These are phyloP conservation scores for Carabus problematicus DNA, from an alignment of 2,888 invertebrate genomes.

Conservation along the genomic window DNA sequence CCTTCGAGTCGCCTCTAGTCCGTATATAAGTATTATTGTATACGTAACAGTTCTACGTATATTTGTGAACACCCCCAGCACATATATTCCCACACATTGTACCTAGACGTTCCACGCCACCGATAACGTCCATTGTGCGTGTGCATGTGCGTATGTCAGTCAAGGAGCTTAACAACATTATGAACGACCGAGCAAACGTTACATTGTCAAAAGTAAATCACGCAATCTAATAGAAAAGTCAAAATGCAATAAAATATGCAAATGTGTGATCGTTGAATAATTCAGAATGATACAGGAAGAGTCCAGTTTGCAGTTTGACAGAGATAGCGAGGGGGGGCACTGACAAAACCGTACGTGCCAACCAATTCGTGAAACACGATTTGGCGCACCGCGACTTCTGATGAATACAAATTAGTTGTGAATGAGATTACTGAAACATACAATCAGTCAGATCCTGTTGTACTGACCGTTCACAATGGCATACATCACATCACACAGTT, in stretches of 20 bases:
- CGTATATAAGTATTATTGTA: no score
- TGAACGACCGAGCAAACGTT: no score
- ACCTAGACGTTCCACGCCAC: no score
- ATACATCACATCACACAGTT: neutral
- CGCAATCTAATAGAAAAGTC: slow-evolving; percentile 5
- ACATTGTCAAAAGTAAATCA: neutral
- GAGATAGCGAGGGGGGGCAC: neutral
- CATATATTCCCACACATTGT: no score
- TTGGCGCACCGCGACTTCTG: slow-evolving; percentile 9
- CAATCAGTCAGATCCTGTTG: slow-evolving; percentile 21
- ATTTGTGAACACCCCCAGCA: no score
- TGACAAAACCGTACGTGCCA: slow-evolving; percentile 5
- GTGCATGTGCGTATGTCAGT: no score
- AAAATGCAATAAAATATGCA: slow-evolving; percentile 31
- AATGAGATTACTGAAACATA: slow-evolving; percentile 32
- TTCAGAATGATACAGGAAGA: slow-evolving; percentile 18
- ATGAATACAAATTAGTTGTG: slow-evolving; percentile 22
- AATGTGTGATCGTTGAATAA: slow-evolving; percentile 25
- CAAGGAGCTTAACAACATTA: no score
- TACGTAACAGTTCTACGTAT: no score
- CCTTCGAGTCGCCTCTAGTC: no score
- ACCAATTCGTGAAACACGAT: slow-evolving; percentile 19
- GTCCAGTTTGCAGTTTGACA: neutral
- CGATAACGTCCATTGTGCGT: no score
- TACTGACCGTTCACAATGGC: neutral